These are phyloP conservation scores for Vombatus ursinus DNA, from an alignment of 2,113 vertebrate species.

Conservation along the genomic window DNA sequence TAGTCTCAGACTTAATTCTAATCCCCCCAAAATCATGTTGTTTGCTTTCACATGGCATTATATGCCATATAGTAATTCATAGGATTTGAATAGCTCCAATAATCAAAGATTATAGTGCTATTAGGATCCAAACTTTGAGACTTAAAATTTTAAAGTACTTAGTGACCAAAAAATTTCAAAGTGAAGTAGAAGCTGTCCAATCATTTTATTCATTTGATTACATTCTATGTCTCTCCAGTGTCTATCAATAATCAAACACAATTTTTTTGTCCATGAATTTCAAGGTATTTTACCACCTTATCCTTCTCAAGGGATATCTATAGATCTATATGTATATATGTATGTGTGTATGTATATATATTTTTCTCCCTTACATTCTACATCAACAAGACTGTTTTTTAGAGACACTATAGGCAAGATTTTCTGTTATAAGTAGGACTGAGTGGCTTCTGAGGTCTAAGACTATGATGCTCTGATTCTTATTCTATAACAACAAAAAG, in stretches of 20 bases:
- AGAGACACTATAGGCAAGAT: no score
- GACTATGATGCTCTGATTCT: no score
- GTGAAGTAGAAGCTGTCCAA: constrained; percentile 5
- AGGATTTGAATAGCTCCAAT: constrained; percentile 24
- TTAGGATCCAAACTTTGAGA: constrained; percentile 26
- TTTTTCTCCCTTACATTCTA: no score
- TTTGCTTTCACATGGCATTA: constrained; percentile 1
- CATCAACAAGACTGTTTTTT: no score
- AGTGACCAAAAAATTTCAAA: constrained; percentile 35
- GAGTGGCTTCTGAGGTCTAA: no score
- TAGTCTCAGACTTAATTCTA: constrained; percentile 18
- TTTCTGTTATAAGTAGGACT: no score
- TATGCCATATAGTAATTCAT: not conserved
- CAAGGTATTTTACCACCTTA: not conserved
- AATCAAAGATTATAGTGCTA: constrained; percentile 31
- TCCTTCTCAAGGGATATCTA: no score
- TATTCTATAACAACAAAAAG: no score
- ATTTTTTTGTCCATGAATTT: not conserved
- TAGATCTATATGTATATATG: no score
- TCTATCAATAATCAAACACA: not conserved
- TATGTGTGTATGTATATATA: no score
- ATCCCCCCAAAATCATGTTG: not conserved
- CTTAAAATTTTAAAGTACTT: constrained; percentile 20
- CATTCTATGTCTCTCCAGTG: no score
- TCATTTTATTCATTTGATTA: not conserved